Percentiles rank a stretch among this genome's conserved stretches.
phyloP scores from a whole-genome alignment of 2,113 vertebrate species.

The Nansenia antarctica region DNA sequence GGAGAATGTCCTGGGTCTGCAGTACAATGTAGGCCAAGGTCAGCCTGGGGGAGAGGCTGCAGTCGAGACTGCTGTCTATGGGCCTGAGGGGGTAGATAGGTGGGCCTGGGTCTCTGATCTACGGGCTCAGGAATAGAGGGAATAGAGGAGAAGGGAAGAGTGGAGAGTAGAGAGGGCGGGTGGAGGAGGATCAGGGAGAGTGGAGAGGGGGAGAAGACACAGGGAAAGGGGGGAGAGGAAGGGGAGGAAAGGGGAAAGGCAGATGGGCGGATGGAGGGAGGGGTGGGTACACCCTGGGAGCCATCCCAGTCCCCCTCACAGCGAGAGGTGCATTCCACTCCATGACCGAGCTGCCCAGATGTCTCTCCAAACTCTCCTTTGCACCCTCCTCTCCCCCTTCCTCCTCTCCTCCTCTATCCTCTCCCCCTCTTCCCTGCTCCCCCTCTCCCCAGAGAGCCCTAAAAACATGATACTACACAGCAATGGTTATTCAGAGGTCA shows the following conservation, averaged over 20 bases:
- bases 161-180: too few species aligned
- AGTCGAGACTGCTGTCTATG: too few species aligned
- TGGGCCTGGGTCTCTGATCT: not conserved
- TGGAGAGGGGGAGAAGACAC: too few species aligned
- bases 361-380: conserved; percentile 61
- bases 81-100: too few species aligned
- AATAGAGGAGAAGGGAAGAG: not conserved
- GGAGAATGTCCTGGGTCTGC: conserved; percentile 42
- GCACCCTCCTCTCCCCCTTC: conserved; percentile 70
- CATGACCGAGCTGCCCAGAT: conserved; percentile 88
- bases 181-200: too few species aligned
- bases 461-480: conserved; percentile 85
- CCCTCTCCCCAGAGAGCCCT: conserved; percentile 73
- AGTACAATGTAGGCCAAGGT: conserved; percentile 53
- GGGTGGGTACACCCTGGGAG: conserved; percentile 75
- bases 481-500: conserved; percentile 81
- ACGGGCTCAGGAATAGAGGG: not conserved
- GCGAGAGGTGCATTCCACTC: conserved; percentile 81
- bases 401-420: conserved; percentile 68
- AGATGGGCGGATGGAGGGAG: conserved; percentile 49
- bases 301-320: conserved; percentile 74
- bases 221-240: not conserved
- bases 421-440: conserved; percentile 70
- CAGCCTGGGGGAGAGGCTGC: too few species aligned
- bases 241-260: not conserved